Percentiles rank a stretch among this genome's conserved stretches.
phyloP scores from a whole-genome alignment of 1,140 invertebrate genomes.

The Apolygus lucorum region DNA sequence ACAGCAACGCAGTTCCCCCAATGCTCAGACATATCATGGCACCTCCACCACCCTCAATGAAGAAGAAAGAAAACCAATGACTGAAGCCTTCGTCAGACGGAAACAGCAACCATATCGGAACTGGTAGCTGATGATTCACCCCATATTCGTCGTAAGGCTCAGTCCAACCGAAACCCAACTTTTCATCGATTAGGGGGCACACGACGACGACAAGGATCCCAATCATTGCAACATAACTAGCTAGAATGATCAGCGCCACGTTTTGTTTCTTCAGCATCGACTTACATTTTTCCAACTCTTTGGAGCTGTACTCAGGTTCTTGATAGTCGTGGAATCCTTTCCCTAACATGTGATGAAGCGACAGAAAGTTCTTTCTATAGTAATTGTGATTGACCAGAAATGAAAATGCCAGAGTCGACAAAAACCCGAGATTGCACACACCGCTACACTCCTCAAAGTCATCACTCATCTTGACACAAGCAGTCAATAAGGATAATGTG shows the following conservation, averaged over 20 bases:
- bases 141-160: not conserved
- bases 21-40: not conserved
- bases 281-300: not conserved
- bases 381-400: not conserved
- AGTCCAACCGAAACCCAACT: not conserved
- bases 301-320: not conserved
- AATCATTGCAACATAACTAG: not conserved
- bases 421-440: not conserved
- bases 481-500: not conserved
- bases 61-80: not conserved
- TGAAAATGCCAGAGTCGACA: not conserved
- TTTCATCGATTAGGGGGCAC: not conserved
- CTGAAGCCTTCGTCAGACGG: not conserved
- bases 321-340: slow-evolving; percentile 5
- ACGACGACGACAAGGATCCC: not conserved
- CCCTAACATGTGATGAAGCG: not conserved
- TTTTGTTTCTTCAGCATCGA: not conserved
- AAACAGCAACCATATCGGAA: not conserved
- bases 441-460: not conserved
- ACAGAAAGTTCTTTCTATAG: not conserved
- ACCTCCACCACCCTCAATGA: not conserved
- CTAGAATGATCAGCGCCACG: not conserved
- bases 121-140: not conserved
- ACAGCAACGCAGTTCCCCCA: not conserved
- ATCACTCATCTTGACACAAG: not conserved